Conservation (phyloP, 2,797 vertebrate species). For the Heteromormyrus szaboi region DNA sequence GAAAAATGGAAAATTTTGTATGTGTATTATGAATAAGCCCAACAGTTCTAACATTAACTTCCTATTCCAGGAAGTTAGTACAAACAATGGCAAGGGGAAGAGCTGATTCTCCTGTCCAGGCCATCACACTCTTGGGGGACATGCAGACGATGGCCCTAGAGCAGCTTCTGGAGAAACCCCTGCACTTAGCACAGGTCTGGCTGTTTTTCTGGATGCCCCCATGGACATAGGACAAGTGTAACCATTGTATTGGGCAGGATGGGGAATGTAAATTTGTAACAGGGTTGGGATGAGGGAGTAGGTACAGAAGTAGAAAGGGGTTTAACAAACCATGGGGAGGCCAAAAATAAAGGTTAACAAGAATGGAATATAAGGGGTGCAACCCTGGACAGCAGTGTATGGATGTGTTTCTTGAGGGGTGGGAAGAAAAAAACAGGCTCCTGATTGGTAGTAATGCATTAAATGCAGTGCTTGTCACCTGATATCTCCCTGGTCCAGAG, state of each 20-base stretch:
- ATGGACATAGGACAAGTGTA: background rate
- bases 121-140: slow-evolving; percentile 14
- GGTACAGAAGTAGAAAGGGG: background rate
- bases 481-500: background rate
- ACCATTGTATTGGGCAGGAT: background rate
- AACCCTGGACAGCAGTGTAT: background rate
- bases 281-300: background rate
- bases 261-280: background rate
- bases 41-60: background rate
- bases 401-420: background rate
- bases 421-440: background rate
- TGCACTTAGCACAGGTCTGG: background rate
- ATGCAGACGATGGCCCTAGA: slow-evolving; percentile 31
- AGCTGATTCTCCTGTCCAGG: background rate
- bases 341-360: background rate
- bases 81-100: background rate
- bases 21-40: background rate
- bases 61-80: slow-evolving; percentile 37
- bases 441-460: background rate
- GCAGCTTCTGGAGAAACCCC: slow-evolving; percentile 20
- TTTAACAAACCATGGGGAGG: background rate
- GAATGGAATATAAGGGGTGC: background rate
- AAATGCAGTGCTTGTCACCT: background rate
- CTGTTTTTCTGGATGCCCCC: background rate
- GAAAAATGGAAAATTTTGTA: background rate